Conservation (phyloP, 2,797 vertebrate genomes). For the Enteromius treurensis region DNA sequence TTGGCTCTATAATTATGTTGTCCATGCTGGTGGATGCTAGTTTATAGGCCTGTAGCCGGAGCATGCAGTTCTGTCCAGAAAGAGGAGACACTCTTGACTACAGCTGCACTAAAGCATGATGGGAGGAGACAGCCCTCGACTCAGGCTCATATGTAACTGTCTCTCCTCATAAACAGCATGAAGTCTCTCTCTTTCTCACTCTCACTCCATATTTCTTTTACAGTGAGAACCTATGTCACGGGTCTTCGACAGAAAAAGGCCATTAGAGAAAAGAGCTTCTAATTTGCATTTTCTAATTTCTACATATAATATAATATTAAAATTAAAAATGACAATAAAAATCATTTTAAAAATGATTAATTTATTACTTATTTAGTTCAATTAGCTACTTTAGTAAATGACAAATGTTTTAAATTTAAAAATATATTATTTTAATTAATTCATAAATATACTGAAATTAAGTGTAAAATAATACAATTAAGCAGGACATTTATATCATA, state of each 20-base stretch:
- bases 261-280: neutral
- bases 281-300: neutral
- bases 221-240: conserved; percentile 50
- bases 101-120: conserved; percentile 53
- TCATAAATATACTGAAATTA: too few species aligned
- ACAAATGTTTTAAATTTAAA: neutral
- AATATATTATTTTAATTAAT: too few species aligned
- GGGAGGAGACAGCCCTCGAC: conserved; percentile 55
- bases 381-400: neutral
- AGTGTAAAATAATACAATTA: neutral
- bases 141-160: conserved; percentile 60
- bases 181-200: conserved; percentile 17
- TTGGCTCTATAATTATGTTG: conserved; percentile 39
- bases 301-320: neutral
- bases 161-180: conserved; percentile 55
- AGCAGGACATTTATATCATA: neutral
- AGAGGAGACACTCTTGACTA: conserved; percentile 41
- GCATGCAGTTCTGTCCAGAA: conserved; percentile 50
- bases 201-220: conserved; percentile 18
- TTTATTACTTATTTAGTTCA: neutral
- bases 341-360: neutral
- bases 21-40: conserved; percentile 46
- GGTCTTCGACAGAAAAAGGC: conserved; percentile 44
- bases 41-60: conserved; percentile 43
- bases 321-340: neutral